Evolutionary conservation across 2,797 vertebrate genomes (phyloP), one percentile per base, ranked within the genome.

Genomic region (Lepilemur septentrionalis): DNA sequence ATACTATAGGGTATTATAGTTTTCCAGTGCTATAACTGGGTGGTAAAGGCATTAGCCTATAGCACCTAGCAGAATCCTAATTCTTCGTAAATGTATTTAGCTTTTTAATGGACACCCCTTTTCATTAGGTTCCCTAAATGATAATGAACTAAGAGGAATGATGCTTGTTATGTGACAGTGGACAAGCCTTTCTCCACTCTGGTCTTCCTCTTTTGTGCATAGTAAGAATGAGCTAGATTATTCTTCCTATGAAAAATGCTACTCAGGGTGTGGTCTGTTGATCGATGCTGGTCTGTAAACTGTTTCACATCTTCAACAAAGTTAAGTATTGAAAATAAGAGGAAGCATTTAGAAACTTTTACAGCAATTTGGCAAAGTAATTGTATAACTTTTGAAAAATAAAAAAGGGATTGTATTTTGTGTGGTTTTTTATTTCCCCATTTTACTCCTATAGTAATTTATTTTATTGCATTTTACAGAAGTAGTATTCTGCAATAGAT

Each of bases 361-460:
- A 15, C 3, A 57, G 10, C 10, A 72, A 18, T 76, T 79, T 82
- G 3, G 5, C 6, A 86, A 32, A 55, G 11, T 76, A 87, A 32
- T n/a, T 83, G 73, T 52, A 63, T n/a, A 7, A 57, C 12, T 93
- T 81, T 80, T 55, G 46, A 57, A 89, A 93, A 84, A 38, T 28
- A 43, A 91, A 73, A 76, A 32, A 10, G 4, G 4, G 9, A 35
- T 52, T 92, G 10, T 55, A 67, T 46, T 84, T 79, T 85, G 2
- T 72, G 15, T 9, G 18, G 18, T 12, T 79, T 88, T 78, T 79
- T 89, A 25, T 80, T 80, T 48, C 35, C n/a, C 23, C 35, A 83
- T 89, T 96, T 91, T 22, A 32, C 88, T 89, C 57, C 28, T 94
- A 50, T 55, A 61, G 76, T 65, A 46, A 83, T 81, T 95, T 15